Conservation (phyloP, 2,888 invertebrate genomes). For the Isotomurus palustris region DNA sequence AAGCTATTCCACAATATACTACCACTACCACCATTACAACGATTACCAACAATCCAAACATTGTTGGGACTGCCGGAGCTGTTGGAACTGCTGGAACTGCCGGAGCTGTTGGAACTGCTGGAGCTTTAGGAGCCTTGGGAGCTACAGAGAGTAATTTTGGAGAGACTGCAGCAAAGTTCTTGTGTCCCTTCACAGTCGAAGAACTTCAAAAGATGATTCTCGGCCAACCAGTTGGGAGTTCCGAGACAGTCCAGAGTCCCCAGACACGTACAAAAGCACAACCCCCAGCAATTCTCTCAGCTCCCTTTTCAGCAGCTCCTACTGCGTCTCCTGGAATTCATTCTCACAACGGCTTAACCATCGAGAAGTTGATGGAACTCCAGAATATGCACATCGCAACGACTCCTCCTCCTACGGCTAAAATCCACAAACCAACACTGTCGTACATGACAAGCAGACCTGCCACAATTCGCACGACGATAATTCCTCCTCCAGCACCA, state of each 20-base stretch:
- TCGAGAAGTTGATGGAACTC: not conserved
- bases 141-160: not conserved
- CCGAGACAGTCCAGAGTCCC: not conserved
- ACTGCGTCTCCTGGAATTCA: slow-evolving; percentile 2
- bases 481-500: too few relatives aligned
- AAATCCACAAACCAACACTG: not conserved
- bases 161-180: not conserved
- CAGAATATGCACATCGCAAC: not conserved
- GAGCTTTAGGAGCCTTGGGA: not conserved
- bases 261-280: not conserved
- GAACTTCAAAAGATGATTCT: slow-evolving; percentile 5
- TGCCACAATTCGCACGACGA: not conserved
- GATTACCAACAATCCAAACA: slow-evolving; percentile 14
- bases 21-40: slow-evolving; percentile 28
- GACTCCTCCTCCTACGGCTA: slow-evolving; percentile 1
- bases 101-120: slow-evolving; percentile 1
- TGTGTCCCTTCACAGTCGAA: slow-evolving; percentile 15
- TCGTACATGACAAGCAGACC: not conserved
- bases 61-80: slow-evolving; percentile 10
- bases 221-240: not conserved
- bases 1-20: slow-evolving; percentile 1
- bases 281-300: not conserved
- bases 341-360: not conserved
- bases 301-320: not conserved
- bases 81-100: not conserved